A percentile compares a stretch with the other conserved stretches of the same genome.
Evolutionary conservation across 2,113 vertebrate species (phyloP).

Genomic region (Gallinago jamesoni): DNA sequence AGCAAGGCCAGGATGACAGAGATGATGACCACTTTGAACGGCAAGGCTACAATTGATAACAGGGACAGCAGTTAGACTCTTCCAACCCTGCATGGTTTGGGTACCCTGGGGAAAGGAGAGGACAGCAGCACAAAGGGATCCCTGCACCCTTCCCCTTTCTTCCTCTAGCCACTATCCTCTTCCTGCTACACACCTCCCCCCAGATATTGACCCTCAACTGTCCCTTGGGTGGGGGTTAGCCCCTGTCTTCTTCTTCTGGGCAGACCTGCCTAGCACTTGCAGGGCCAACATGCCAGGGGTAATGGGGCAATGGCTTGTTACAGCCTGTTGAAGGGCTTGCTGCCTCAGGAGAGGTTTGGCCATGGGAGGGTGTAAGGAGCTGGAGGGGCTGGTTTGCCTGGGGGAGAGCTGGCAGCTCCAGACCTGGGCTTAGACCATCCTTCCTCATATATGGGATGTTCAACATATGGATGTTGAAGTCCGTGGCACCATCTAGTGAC

Average conservation of each 20-base stretch:
- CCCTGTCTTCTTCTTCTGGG: background rate
- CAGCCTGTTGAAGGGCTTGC: background rate
- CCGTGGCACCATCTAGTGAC: constrained; percentile 61
- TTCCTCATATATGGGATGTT: background rate
- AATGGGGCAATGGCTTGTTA: background rate
- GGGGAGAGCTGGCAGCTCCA: background rate
- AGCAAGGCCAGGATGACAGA: constrained; percentile 88
- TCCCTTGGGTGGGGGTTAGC: background rate
- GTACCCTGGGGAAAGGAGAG: background rate
- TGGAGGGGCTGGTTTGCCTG: background rate
- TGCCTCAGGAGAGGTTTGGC: background rate
- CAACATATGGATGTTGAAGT: background rate
- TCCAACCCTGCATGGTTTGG: background rate
- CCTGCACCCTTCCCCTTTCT: background rate
- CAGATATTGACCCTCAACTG: background rate
- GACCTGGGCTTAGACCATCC: background rate
- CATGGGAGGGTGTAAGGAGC: background rate
- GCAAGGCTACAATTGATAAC: constrained; percentile 75
- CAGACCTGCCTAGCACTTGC: background rate
- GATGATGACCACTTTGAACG: constrained; percentile 91
- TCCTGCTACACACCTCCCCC: background rate
- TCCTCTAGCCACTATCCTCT: background rate
- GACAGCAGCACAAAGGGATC: background rate
- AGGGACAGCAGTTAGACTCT: constrained; percentile 2
- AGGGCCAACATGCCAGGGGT: background rate